Evolutionary conservation across 92 coral and sea anemone species (phyloP), one percentile per base, ranked within the genome.

Genomic region (Phenganax marumi): DNA sequence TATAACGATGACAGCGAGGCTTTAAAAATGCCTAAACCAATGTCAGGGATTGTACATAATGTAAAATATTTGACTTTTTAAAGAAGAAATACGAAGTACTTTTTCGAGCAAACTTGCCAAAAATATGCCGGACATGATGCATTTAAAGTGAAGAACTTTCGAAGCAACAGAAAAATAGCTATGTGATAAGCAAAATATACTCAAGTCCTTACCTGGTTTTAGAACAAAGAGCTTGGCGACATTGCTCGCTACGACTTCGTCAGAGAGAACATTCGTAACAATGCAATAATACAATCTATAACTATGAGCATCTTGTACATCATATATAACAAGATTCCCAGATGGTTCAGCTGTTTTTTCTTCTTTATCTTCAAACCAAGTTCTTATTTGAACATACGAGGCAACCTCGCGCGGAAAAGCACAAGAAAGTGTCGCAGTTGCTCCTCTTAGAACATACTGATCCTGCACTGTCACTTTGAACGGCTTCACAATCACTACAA

Each of bases 271-370:
- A 72, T 95, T 95, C 17, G 85, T 88, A n/a, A 92, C 88, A 68
- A 90, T 87, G 57, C 93, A 92, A 87, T 91, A 90, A 76, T 84
- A 95, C 89, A 86, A 77, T 50, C 52, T 66, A 19, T 11, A 43
- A 9, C 87, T 76, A 60, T 92, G 93, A 6, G 79, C 86, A 47
- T 26, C 76, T 25, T 89, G 83, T 46, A 89, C 97, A 52, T 91
- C 91, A 18, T 90, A 89, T 12, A 95, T 92, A 11, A 95, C 90
- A 76, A 95, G 85, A 68, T 95, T 90, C 73, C 97, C 97, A 18
- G 98, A 92, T 23, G 98, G 97, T 91, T 97, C 97, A 24, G 90
- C 68, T 19, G 82, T 73, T 71, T 89, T 81, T 17, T 78, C 78
- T 39, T 84, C 57, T 18, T 87, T 89, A 10, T 88, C 88, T n/a